phyloP scores from a whole-genome alignment of 2,797 vertebrate genomes.

The Macrochelys suwanniensis region DNA sequence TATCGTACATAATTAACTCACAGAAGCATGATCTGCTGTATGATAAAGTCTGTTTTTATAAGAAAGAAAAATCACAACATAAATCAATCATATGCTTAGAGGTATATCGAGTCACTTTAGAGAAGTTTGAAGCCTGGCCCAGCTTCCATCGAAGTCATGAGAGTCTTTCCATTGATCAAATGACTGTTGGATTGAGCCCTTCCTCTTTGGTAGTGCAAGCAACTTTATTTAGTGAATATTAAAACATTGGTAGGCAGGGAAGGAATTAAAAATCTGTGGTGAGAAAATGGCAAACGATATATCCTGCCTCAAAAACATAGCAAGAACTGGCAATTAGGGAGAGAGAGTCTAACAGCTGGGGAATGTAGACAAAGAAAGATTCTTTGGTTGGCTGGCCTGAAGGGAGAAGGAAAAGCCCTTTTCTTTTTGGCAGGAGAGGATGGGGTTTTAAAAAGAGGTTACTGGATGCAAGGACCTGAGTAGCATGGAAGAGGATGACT shows the following conservation, averaged over 20 bases:
- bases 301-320: neutral
- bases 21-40: neutral
- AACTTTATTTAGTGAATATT: neutral
- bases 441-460: neutral
- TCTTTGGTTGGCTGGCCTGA: neutral
- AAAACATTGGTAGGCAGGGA: neutral
- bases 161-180: constrained; percentile 3
- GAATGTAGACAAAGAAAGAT: neutral
- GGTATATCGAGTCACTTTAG: neutral
- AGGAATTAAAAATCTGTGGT: neutral
- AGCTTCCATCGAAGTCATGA: neutral
- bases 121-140: constrained; percentile 39
- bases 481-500: neutral
- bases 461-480: neutral
- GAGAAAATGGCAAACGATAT: neutral
- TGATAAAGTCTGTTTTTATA: constrained; percentile 31
- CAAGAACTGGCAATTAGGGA: neutral
- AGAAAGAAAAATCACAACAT: constrained; percentile 33
- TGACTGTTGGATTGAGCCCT: neutral
- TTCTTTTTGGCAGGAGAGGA: neutral
- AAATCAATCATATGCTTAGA: neutral
- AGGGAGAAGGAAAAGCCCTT: neutral
- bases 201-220: neutral
- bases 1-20: constrained; percentile 38
- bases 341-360: neutral